Base-by-base conservation (phyloP, 2,797 vertebrate genomes). In the Dromococcyx pavoninus region DNA sequence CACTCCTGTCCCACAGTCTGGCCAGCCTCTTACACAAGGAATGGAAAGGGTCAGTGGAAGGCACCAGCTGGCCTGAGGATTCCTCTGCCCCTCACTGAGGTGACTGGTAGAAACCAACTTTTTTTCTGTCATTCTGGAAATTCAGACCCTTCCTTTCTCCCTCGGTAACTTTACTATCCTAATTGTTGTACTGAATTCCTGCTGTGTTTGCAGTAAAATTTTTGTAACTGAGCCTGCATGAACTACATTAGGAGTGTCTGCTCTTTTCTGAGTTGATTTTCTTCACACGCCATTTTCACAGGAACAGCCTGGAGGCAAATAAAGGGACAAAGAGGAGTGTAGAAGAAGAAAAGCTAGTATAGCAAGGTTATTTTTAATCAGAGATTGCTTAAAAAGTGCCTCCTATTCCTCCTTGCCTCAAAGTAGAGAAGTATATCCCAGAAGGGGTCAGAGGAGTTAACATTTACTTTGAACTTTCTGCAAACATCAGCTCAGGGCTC, bases 261-360 rank as follows among this genome's bases (percentile, higher is more conserved):
- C 28, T 58, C 35, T 76, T 69, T 94, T 70, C 81, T 80, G 32
- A 79, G 61, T 30, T 11, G 9, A 67, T 4, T 6, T 60, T 64
- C 5, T 58, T 78, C 65, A 67, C 23, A 1, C 60, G 44, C 4
- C 37, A 41, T 54, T 86, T 78, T 62, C 11, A 39, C 53, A 77
- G 50, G 21, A 89, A 69, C 11, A 72, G 41, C 44, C 58, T 39
- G 27, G 15, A 70, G 56, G 33, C 28, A 91, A 89, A 66, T 41
- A 83, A 67, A 89, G 19, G 37, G 43, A 77, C 65, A 87, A 53
- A 46, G 21, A 64, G 23, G n/a, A 77, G 11, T 4, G 57, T 14
- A 86, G 37, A 93, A 86, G 69, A 83, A 85, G 90, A 92, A 95
- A 95, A 92, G 85, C 56, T 33, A 65, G 88, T 46, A 46, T n/a